Conservation (phyloP, 2,888 invertebrate species). For the Pocota personata region DNA sequence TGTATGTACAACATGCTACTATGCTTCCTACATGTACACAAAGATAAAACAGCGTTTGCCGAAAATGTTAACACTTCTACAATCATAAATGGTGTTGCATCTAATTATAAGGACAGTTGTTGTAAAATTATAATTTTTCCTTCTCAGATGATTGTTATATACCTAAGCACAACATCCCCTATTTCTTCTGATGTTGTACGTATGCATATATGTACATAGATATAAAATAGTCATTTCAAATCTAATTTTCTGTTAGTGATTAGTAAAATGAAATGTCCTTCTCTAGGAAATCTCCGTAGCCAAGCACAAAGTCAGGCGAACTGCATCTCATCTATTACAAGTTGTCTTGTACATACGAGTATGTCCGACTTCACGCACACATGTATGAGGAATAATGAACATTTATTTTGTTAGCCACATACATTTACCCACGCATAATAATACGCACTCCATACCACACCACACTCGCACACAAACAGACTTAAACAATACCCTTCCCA, state of each 20-base stretch:
- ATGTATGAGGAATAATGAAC: slow-evolving; percentile 64
- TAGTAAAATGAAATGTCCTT: slow-evolving; percentile 37
- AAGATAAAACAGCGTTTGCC: neutral
- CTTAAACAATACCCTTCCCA: slow-evolving; percentile 35
- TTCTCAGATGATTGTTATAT: neutral
- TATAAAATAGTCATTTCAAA: slow-evolving; percentile 16
- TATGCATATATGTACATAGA: neutral
- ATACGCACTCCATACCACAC: slow-evolving; percentile 57
- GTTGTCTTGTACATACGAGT: slow-evolving; percentile 12
- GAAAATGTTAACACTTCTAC: slow-evolving; percentile 19
- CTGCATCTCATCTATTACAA: slow-evolving; percentile 29
- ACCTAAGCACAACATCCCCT: slow-evolving; percentile 24
- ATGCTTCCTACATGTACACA: slow-evolving; percentile 16
- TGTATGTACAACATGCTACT: neutral
- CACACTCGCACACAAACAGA: slow-evolving; percentile 31
- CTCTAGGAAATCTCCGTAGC: neutral
- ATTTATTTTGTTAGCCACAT: slow-evolving; percentile 57
- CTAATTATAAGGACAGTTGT: slow-evolving; percentile 43
- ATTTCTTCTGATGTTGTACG: neutral
- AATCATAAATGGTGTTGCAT: slow-evolving; percentile 31
- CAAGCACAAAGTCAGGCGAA: neutral
- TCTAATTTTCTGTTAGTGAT: slow-evolving; percentile 44
- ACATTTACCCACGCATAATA: slow-evolving; percentile 62
- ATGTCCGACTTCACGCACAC: slow-evolving; percentile 17
- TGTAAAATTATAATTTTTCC: slow-evolving; percentile 32